Evolutionary conservation across 2,888 invertebrate species (phyloP).

Genomic region (Eledona agricola): DNA sequence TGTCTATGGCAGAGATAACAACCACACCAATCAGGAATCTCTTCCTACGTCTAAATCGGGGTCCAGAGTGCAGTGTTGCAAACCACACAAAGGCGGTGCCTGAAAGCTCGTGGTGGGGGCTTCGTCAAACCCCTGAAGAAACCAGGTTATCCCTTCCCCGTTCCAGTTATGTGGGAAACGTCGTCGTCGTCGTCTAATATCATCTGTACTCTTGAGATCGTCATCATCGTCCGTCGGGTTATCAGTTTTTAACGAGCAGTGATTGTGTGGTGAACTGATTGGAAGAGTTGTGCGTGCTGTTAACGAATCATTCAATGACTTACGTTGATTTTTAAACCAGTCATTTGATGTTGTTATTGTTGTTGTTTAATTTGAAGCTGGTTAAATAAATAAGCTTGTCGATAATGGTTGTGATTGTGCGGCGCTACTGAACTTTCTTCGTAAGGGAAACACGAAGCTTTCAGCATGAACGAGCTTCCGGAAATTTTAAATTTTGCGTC

Average conservation of each 20-base stretch:
- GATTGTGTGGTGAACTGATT: no score
- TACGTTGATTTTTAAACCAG: no score
- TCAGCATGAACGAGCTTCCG: slow-evolving; percentile 55
- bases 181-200: slow-evolving; percentile 10
- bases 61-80: slow-evolving; percentile 2
- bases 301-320: no score
- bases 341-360: slow-evolving; percentile 17
- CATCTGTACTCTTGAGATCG: no score
- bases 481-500: slow-evolving; percentile 52
- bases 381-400: slow-evolving; percentile 23
- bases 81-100: slow-evolving; percentile 22
- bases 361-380: slow-evolving; percentile 19
- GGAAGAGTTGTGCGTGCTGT: no score
- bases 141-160: slow-evolving; percentile 28
- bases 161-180: slow-evolving; percentile 23
- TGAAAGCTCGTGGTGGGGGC: slow-evolving; percentile 12
- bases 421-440: slow-evolving; percentile 9
- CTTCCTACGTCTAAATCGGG: slow-evolving; percentile 15
- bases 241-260: no score
- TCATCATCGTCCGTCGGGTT: no score
- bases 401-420: slow-evolving; percentile 12
- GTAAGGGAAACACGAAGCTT: no score
- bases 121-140: slow-evolving; percentile 25
- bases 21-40: slow-evolving; percentile 12
- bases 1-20: slow-evolving; percentile 11